Evolutionary conservation across 1,140 invertebrate species (phyloP).

Genomic region (Camponotus floridanus): DNA sequence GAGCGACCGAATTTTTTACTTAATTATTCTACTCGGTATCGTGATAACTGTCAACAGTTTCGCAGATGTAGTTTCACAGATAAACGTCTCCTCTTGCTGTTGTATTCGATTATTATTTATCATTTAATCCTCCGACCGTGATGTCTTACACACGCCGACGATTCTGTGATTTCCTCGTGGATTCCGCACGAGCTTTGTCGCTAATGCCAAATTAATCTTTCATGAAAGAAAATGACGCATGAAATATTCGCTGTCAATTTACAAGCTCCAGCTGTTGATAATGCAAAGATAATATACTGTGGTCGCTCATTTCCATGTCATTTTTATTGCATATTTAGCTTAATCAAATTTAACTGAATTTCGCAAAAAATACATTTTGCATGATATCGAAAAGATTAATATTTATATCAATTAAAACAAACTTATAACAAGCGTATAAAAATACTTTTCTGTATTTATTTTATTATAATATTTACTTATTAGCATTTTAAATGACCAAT

Average conservation of each 20-base stretch:
- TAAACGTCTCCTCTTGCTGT: constrained; percentile 21
- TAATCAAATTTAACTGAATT: not conserved
- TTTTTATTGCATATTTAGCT: not conserved
- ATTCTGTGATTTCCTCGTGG: not conserved
- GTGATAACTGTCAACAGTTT: constrained; percentile 10
- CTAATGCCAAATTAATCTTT: constrained; percentile 51
- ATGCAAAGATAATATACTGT: constrained; percentile 2
- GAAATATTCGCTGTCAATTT: no score
- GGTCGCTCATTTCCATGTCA: not conserved
- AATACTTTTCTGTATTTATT: not conserved
- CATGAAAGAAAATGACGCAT: not conserved
- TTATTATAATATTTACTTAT: no score
- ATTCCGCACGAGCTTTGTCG: not conserved
- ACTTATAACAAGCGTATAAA: not conserved
- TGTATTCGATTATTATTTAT: constrained; percentile 53
- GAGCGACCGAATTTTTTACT: constrained; percentile 18
- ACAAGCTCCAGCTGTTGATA: not conserved
- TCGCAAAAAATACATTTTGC: not conserved
- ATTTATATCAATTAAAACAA: not conserved
- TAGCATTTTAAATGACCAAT: not conserved
- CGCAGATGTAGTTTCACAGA: constrained; percentile 9
- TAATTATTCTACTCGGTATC: constrained; percentile 14
- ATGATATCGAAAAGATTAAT: not conserved
- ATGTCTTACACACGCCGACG: constrained; percentile 30
- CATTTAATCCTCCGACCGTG: constrained; percentile 27